Evolutionary conservation across 2,888 invertebrate genomes (phyloP).

Genomic region (Isoperla grammatica): DNA sequence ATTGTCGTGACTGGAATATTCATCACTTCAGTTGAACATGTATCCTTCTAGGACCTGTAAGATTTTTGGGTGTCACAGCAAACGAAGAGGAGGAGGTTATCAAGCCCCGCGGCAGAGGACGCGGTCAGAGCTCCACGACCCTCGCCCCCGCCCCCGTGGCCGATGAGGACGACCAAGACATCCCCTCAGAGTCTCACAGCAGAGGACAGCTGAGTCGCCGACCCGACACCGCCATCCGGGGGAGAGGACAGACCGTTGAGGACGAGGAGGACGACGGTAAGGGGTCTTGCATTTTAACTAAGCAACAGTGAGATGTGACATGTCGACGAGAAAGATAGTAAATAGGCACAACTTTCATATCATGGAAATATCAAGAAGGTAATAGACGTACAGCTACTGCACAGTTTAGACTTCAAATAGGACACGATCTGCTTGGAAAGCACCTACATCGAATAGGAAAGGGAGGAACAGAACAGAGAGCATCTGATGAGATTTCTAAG

Average conservation of each 20-base stretch:
- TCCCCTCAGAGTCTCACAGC: neutral
- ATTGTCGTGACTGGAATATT: no score
- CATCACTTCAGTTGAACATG: constrained; percentile 39
- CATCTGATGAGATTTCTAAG: no score
- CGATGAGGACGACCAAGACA: constrained; percentile 21
- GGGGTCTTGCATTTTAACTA: no score
- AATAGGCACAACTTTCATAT: no score
- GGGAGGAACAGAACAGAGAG: no score
- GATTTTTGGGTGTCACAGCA: constrained; percentile 54
- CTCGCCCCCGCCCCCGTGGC: constrained; percentile 19
- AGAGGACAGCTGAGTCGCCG: constrained; percentile 4
- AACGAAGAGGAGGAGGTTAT: constrained; percentile 49
- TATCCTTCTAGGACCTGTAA: constrained; percentile 47
- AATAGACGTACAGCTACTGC: no score
- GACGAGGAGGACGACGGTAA: constrained; percentile 14
- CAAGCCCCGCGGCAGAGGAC: constrained; percentile 40
- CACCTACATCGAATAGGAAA: no score
- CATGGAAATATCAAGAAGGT: no score
- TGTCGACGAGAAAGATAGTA: no score
- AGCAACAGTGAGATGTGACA: no score
- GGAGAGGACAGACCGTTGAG: constrained; percentile 36
- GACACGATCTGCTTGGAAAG: no score
- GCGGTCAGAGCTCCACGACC: constrained; percentile 41
- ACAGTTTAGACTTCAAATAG: no score
- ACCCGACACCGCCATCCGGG: constrained; percentile 36